These are phyloP conservation scores for Dicaeum eximium DNA, from an alignment of 2,113 vertebrate species.

Conservation along the genomic window DNA sequence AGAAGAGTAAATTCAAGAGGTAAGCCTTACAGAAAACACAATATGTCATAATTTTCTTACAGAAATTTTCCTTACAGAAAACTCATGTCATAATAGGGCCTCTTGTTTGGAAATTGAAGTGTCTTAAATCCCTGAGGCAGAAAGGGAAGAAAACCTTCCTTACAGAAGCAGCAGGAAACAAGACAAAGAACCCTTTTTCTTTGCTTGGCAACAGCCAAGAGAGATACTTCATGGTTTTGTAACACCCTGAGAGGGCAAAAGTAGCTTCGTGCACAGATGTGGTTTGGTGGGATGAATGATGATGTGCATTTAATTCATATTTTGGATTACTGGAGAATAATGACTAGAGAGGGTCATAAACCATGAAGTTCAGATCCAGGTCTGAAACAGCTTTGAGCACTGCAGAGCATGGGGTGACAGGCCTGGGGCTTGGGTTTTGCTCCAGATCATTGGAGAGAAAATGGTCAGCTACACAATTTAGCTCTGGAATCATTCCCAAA, in stretches of 20 bases:
- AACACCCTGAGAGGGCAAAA: background rate
- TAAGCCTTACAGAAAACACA: background rate
- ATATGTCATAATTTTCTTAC: no score
- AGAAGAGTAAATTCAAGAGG: background rate
- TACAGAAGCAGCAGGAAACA: background rate
- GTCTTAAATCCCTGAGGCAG: background rate
- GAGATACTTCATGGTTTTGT: background rate
- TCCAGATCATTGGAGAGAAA: background rate
- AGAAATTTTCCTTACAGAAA: background rate
- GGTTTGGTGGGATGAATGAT: constrained; percentile 8
- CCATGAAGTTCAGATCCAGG: background rate
- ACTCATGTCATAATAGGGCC: background rate
- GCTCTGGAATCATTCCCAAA: background rate
- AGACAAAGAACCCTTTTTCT: background rate
- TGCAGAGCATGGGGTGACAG: background rate
- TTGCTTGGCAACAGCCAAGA: background rate
- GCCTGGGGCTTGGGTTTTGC: background rate
- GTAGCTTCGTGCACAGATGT: background rate
- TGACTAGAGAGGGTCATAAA: background rate
- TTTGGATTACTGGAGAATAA: background rate
- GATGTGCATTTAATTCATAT: background rate
- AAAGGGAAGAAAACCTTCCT: background rate
- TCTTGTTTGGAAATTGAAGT: background rate
- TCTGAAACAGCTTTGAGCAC: background rate
- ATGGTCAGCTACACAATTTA: background rate